Conservation (phyloP, 2,113 vertebrate species). For the Oncorhynchus nerka region DNA sequence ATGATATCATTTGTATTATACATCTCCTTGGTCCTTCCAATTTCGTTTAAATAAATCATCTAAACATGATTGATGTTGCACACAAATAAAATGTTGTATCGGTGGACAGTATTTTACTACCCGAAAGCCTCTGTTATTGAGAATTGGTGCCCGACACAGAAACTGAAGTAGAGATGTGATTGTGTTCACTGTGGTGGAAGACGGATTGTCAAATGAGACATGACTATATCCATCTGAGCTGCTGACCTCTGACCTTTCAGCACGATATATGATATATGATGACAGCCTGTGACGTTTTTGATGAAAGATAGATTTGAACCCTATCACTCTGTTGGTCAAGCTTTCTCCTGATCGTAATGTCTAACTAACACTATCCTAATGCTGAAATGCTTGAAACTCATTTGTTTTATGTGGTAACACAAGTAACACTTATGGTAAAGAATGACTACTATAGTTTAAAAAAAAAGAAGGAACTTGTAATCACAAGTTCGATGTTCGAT, state of each 20-base stretch:
- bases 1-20: slow-evolving; percentile 56
- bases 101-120: no score
- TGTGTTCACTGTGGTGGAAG: slow-evolving; percentile 61
- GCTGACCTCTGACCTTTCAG: slow-evolving; percentile 40
- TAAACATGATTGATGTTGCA: background rate
- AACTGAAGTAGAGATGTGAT: slow-evolving; percentile 31
- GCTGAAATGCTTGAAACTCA: slow-evolving; percentile 12
- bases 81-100: slow-evolving; percentile 12
- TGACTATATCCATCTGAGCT: slow-evolving; percentile 58
- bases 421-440: slow-evolving; percentile 27
- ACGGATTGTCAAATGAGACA: slow-evolving; percentile 62
- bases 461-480: slow-evolving; percentile 11
- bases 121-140: no score
- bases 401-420: slow-evolving; percentile 17
- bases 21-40: slow-evolving; percentile 10
- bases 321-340: slow-evolving; percentile 16
- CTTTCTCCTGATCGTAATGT: background rate
- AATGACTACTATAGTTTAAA: slow-evolving; percentile 24
- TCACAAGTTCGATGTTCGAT: no score
- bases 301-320: slow-evolving; percentile 37
- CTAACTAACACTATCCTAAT: background rate
- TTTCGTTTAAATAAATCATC: no score
- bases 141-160: background rate
- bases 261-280: slow-evolving; percentile 26
- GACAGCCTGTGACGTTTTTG: slow-evolving; percentile 8